Conservation (phyloP, 2,797 vertebrate genomes). For the Emydoidea blandingii region DNA sequence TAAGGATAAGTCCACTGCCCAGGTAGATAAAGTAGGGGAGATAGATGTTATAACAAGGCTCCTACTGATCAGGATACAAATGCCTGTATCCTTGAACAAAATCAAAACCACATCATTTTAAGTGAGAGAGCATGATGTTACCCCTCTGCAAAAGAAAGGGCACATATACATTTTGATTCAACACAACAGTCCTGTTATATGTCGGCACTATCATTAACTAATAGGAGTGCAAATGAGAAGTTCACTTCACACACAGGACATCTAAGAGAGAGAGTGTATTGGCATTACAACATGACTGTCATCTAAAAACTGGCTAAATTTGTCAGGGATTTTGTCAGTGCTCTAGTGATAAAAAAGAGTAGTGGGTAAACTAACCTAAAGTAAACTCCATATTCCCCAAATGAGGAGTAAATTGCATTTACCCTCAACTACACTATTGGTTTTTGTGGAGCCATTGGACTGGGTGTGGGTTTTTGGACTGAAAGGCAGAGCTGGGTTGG, state of each 20-base stretch:
- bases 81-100: not conserved
- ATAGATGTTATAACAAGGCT: not conserved
- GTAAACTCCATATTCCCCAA: not conserved
- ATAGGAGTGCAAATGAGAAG: not conserved
- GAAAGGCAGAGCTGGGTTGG: not conserved
- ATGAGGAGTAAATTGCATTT: not conserved
- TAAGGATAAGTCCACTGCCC: not conserved
- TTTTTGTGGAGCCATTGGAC: not conserved
- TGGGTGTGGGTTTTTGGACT: rapidly evolving
- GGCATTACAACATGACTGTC: not conserved
- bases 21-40: not conserved
- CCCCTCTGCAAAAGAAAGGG: not conserved
- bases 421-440: not conserved
- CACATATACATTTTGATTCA: not conserved
- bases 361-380: not conserved
- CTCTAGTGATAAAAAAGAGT: not conserved
- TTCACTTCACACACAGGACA: not conserved
- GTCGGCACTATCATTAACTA: rapidly evolving
- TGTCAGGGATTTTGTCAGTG: rapidly evolving
- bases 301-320: not conserved
- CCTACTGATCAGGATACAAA: not conserved
- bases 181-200: not conserved
- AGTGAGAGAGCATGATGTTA: not conserved
- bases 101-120: not conserved
- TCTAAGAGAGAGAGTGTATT: not conserved